Evolutionary conservation across 2,888 invertebrate species (phyloP).

Genomic region (Trachelus troglodyta): DNA sequence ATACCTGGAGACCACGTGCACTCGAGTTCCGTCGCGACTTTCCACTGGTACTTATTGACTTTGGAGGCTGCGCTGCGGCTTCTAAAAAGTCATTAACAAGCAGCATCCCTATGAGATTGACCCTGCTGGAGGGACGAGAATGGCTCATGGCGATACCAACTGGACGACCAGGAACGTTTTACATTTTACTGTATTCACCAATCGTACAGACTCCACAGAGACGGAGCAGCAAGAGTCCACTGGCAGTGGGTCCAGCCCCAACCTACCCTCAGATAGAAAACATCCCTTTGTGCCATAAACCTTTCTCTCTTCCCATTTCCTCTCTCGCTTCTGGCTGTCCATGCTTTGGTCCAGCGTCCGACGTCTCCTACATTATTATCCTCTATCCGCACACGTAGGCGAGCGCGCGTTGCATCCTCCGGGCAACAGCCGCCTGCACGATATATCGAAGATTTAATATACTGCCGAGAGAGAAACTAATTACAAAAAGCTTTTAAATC

Average conservation of each 20-base stretch:
- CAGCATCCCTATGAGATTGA: constrained; percentile 41
- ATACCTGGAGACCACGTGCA: not conserved
- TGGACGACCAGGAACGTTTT: not conserved
- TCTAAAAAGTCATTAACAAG: constrained; percentile 49
- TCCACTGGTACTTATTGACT: not conserved
- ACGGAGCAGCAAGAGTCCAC: not conserved
- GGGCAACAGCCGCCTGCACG: not conserved
- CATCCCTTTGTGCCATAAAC: not conserved
- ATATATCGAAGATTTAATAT: constrained; percentile 20
- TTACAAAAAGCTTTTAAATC: constrained; percentile 35
- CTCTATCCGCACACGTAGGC: not conserved
- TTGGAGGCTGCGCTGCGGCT: constrained; percentile 30
- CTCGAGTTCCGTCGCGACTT: not conserved
- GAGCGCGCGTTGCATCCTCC: not conserved
- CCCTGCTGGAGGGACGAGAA: constrained; percentile 27
- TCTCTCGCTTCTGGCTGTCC: not conserved
- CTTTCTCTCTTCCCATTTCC: not conserved
- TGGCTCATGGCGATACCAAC: not conserved
- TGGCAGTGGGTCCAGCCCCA: not conserved
- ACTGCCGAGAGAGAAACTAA: constrained; percentile 19
- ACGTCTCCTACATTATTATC: constrained; percentile 6
- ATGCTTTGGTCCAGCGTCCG: constrained; percentile 14
- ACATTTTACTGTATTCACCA: not conserved
- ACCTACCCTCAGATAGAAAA: not conserved
- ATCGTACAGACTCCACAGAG: constrained; percentile 4